Evolutionary conservation across 1,140 invertebrate genomes (phyloP).

Genomic region (Hypothenemus hampei): DNA sequence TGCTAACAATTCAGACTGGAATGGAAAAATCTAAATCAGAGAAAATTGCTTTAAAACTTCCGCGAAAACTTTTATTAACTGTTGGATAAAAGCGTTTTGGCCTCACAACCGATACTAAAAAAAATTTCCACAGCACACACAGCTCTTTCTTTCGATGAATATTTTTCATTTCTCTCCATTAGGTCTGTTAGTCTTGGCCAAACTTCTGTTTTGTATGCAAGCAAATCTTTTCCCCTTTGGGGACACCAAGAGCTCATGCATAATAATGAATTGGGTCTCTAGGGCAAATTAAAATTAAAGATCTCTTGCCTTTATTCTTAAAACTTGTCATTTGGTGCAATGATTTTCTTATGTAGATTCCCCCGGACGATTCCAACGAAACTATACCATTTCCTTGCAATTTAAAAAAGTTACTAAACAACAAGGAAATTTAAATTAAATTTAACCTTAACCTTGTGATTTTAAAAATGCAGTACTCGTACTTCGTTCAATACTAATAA

Average conservation of each 20-base stretch:
- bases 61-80: conserved; percentile 12
- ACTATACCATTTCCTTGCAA: too few relatives aligned
- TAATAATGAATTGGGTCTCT: conserved; percentile 48
- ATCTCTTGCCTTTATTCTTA: conserved; percentile 40
- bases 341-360: conserved; percentile 46
- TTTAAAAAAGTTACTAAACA: too few relatives aligned
- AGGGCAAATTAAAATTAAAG: conserved; percentile 48
- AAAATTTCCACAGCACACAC: conserved; percentile 6
- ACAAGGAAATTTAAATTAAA: too few relatives aligned
- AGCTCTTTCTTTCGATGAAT: conserved; percentile 5
- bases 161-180: conserved; percentile 17
- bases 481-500: too few relatives aligned
- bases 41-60: conserved; percentile 20
- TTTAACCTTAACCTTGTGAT: too few relatives aligned
- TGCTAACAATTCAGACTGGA: conserved; percentile 3
- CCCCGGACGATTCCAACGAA: too few relatives aligned
- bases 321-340: conserved; percentile 47
- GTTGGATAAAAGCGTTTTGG: conserved; percentile 15
- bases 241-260: conserved; percentile 41
- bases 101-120: conserved; percentile 10
- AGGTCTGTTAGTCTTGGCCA: conserved; percentile 17
- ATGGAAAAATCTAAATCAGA: conserved; percentile 18
- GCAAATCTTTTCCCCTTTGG: conserved; percentile 40
- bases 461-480: too few relatives aligned
- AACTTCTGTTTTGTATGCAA: conserved; percentile 40